Base-by-base conservation (phyloP, 2,888 invertebrate genomes). In the Meghimatium bilineatum region DNA sequence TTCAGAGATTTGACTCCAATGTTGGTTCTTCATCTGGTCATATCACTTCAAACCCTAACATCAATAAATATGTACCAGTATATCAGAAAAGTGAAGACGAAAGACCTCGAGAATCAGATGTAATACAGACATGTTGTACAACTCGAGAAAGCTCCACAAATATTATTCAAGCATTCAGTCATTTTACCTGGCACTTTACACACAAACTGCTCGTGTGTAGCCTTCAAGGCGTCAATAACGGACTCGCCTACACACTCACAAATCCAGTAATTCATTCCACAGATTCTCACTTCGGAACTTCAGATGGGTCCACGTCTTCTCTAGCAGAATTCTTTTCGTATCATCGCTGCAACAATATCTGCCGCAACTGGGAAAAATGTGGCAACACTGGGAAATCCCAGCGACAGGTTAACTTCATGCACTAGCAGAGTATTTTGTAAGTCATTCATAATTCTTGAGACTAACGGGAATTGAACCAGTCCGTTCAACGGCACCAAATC, bases 271-370 rank as follows among this genome's bases (percentile, higher is more conserved):
- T 88, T 26, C 88, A 88, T 69, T 88, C 88, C 52, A 26, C 49
- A 14, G 38, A 77, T 83, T 69, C 75, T 12, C 60, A 60, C 34
- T 88, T 80, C 79, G 88, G 88, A 26, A 44, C 20, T 1, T 76
- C 32, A 26, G 88, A 88, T 82, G 76, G 86, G 23, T 82, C 84
- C 20, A 20, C 63, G 26, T 20, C 74, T 26, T 87, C 83, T 3
- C 84, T 88, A 52, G 34, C 71, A 26, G 87, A 88, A 69, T 87
- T 88, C 63, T 87, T 88, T 82, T 38, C 85, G 12, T 44, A 72
- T 17, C 88, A 88, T 63, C 85, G 79, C 29, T 88, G 88, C 76
- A 88, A 87, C 84, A 85, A 86, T 75, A 83, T 87, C 60, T 88
- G 88, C 79, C 32, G 82, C 44, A 63, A 79, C 29, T 88, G 85